A percentile compares a stretch with the other conserved stretches of the same genome.
Evolutionary conservation across 2,797 vertebrate genomes (phyloP).

Genomic region (Poecilia picta): DNA sequence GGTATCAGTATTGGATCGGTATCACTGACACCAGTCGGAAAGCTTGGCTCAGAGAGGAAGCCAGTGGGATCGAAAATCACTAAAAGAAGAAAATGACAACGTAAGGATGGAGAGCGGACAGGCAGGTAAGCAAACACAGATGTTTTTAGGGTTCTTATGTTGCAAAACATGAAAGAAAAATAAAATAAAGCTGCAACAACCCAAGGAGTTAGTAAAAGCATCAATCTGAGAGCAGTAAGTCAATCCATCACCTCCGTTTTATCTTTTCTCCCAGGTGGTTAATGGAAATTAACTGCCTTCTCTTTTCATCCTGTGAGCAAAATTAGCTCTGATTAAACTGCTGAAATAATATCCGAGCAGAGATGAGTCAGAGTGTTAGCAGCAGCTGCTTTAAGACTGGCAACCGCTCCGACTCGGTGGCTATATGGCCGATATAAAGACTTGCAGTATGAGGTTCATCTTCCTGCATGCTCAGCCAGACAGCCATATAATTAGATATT

Average conservation of each 20-base stretch:
- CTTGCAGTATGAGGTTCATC: conserved; percentile 64
- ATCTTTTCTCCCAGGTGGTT: conserved; percentile 60
- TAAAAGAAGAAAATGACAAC: too few species aligned
- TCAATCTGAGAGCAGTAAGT: conserved; percentile 24
- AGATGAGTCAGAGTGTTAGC: conserved; percentile 35
- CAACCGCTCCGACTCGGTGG: conserved; percentile 36
- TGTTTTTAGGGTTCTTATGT: background rate
- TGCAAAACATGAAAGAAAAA: conserved; percentile 5
- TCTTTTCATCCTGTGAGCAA: conserved; percentile 48
- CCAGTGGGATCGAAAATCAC: too few species aligned
- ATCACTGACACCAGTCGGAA: too few species aligned
- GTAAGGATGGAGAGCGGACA: too few species aligned
- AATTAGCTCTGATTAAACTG: conserved; percentile 67
- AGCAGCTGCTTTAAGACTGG: conserved; percentile 39
- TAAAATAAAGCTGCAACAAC: background rate
- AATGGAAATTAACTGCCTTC: conserved; percentile 69
- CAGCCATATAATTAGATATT: conserved; percentile 83
- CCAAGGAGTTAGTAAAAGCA: conserved; percentile 3
- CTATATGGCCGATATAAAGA: conserved; percentile 61
- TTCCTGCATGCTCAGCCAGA: conserved; percentile 62
- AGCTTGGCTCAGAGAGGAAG: too few species aligned
- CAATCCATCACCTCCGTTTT: conserved; percentile 40
- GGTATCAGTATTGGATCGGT: too few species aligned
- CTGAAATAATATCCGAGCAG: conserved; percentile 53
- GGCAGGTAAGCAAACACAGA: background rate